These are phyloP conservation scores for Ceratitis capitata DNA, from an alignment of 1,140 invertebrate genomes.

Conservation along the genomic window DNA sequence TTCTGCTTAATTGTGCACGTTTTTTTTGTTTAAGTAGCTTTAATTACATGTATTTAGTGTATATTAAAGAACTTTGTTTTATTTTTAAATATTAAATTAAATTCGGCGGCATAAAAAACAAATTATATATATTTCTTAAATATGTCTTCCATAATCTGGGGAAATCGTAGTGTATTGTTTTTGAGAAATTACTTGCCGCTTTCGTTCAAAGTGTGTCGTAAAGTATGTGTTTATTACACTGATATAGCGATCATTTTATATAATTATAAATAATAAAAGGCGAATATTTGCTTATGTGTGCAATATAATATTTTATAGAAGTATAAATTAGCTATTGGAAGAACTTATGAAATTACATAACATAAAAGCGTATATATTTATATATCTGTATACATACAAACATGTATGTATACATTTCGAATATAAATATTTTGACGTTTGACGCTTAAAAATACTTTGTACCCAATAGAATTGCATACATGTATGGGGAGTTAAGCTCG, in stretches of 20 bases:
- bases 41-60: neutral
- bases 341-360: no score
- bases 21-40: neutral
- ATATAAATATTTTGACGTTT: neutral
- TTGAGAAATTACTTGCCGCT: slow-evolving; percentile 31
- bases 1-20: neutral
- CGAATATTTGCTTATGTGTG: neutral
- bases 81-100: no score
- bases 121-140: slow-evolving; percentile 1
- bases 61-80: no score
- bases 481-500: no score
- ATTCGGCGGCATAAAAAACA: no score
- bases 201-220: neutral
- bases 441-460: neutral
- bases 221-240: neutral
- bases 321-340: neutral
- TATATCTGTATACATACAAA: neutral
- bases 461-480: no score
- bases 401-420: neutral
- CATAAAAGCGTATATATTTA: neutral
- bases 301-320: neutral
- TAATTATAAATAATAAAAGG: neutral
- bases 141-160: slow-evolving; percentile 57
- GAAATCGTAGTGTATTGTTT: slow-evolving; percentile 46
- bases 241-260: neutral